Percentiles rank a stretch among this genome's conserved stretches.
phyloP scores from a whole-genome alignment of 2,888 invertebrate species.

The Neoascia interrupta region DNA sequence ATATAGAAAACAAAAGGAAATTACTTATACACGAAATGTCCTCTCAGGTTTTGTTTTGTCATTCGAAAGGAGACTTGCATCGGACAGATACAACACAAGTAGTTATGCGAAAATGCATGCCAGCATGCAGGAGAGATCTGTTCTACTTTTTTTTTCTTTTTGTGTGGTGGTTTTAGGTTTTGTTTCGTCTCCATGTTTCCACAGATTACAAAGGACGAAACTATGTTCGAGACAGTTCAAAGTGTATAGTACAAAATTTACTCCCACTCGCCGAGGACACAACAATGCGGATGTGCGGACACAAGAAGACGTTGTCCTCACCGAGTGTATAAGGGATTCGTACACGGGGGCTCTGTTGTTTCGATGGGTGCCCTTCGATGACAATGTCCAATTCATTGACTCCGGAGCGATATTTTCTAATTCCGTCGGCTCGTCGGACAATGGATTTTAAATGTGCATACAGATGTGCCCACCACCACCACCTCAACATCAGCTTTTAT shows the following conservation, averaged over 20 bases:
- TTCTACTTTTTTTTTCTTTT: slow-evolving; percentile 30
- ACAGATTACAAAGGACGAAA: slow-evolving; percentile 68
- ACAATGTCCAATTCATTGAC: slow-evolving; percentile 69
- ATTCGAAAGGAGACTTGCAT: slow-evolving; percentile 54
- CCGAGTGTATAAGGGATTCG: slow-evolving; percentile 6
- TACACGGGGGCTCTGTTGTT: slow-evolving; percentile 27
- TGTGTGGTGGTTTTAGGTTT: not conserved
- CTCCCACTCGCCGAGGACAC: slow-evolving; percentile 35
- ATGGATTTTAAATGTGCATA: slow-evolving; percentile 60
- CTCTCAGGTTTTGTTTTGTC: slow-evolving; percentile 48
- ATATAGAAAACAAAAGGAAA: slow-evolving; percentile 57
- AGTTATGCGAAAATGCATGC: slow-evolving; percentile 50
- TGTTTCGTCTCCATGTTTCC: slow-evolving; percentile 38
- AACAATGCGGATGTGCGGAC: slow-evolving; percentile 36
- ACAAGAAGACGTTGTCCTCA: slow-evolving; percentile 46
- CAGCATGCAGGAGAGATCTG: slow-evolving; percentile 40
- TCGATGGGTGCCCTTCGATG: slow-evolving; percentile 35
- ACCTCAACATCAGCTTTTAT: slow-evolving; percentile 19
- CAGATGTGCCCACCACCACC: slow-evolving; percentile 22
- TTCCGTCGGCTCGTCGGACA: slow-evolving; percentile 54
- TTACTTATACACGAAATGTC: slow-evolving; percentile 45
- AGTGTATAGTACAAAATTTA: slow-evolving; percentile 44
- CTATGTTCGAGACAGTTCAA: slow-evolving; percentile 69
- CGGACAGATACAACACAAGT: slow-evolving; percentile 53
- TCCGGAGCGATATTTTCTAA: slow-evolving; percentile 65